These are phyloP conservation scores for Vulpes vulpes DNA, from an alignment of 2,113 vertebrate species.

Conservation along the genomic window DNA sequence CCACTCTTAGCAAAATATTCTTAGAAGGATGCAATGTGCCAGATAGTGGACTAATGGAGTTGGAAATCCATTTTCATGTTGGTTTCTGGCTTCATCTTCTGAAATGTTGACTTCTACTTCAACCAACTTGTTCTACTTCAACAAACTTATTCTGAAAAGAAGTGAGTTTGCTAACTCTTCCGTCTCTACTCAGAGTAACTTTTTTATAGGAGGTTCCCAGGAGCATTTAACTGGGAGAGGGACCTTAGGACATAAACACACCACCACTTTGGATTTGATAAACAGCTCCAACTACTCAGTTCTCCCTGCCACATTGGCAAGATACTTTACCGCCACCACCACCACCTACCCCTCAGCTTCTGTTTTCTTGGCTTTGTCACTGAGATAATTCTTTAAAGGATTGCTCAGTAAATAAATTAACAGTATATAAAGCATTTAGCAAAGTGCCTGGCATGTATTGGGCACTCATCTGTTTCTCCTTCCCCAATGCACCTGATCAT, in stretches of 20 bases:
- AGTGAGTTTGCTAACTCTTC: neutral
- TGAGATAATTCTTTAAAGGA: neutral
- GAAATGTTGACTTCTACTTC: neutral
- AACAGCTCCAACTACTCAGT: neutral
- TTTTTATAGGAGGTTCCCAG: neutral
- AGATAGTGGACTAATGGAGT: neutral
- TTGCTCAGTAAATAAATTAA: neutral
- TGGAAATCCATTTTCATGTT: neutral
- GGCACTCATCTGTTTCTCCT: neutral
- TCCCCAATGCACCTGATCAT: neutral
- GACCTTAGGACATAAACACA: neutral
- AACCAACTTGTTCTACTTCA: neutral
- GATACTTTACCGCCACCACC: neutral
- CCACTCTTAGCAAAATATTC: neutral
- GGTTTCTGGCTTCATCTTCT: neutral
- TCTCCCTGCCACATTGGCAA: neutral
- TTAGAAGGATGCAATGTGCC: neutral
- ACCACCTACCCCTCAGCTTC: neutral
- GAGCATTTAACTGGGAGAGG: neutral
- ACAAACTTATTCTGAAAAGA: neutral
- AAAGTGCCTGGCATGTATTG: neutral
- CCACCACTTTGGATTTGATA: neutral
- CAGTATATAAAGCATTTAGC: neutral
- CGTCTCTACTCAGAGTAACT: neutral
- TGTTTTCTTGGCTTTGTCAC: neutral